Evolutionary conservation across 2,113 vertebrate species (phyloP).

Genomic region (Channa argus): DNA sequence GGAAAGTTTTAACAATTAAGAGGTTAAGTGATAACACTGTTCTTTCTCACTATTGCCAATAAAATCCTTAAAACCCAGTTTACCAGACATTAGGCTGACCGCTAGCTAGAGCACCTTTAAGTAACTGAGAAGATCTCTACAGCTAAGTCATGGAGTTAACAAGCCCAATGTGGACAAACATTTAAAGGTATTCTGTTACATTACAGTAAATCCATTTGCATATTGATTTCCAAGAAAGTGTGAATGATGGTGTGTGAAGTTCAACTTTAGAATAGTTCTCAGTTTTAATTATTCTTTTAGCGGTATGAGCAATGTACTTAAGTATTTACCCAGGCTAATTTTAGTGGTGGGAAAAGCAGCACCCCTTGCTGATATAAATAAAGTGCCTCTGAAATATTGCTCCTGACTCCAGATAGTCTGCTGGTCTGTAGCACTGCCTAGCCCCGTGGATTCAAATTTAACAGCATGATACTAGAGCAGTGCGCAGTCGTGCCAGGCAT

Average conservation of each 20-base stretch:
- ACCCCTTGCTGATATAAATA: constrained; percentile 91
- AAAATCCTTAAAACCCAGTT: constrained; percentile 45
- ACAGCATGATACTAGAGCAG: constrained; percentile 93
- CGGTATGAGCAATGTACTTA: constrained; percentile 78
- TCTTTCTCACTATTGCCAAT: constrained; percentile 5
- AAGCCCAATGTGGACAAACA: constrained; percentile 72
- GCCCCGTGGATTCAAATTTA: constrained; percentile 92
- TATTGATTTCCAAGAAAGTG: constrained; percentile 37
- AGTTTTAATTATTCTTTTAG: constrained; percentile 78
- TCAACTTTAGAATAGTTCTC: constrained; percentile 43
- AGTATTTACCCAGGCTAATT: constrained; percentile 87
- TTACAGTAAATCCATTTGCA: constrained; percentile 59
- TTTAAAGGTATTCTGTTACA: constrained; percentile 66
- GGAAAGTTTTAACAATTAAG: not conserved
- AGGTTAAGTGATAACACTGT: not conserved
- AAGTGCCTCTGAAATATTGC: constrained; percentile 93
- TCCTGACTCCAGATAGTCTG: constrained; percentile 98
- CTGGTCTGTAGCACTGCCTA: constrained; percentile 86
- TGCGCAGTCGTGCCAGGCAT: constrained; percentile 89
- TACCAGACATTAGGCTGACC: constrained; percentile 36
- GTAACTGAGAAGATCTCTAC: constrained; percentile 67
- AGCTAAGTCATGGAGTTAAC: constrained; percentile 71
- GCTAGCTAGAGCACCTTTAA: constrained; percentile 40
- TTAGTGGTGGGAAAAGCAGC: constrained; percentile 83
- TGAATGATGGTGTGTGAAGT: constrained; percentile 19